Base-by-base conservation (phyloP, 1,140 invertebrate species). In the Drosophila jambulina region DNA sequence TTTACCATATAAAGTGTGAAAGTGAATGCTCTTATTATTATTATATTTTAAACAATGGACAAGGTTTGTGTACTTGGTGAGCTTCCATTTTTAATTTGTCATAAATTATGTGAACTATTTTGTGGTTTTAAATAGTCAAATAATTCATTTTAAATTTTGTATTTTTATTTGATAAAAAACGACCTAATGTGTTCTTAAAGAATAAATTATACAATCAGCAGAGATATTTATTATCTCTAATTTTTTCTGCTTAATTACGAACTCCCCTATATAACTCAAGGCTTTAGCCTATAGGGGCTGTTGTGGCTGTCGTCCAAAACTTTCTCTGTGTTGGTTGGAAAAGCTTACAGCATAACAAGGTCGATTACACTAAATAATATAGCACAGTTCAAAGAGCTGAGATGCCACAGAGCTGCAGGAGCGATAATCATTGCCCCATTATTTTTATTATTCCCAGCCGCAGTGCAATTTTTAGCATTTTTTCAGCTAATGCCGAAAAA, bases 1-100 rank as follows among this genome's bases (percentile, higher is more conserved):
- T 90, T 90, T 82, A 90, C 80, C 80, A 80, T 72, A 72, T 42
- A n/a, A 46, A 48, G 1, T 32, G n/a, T 13, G 56, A 36, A n/a
- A 45, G 23, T 58, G 19, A 13, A 4, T 21, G 2, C 3, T 12
- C 2, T 49, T 49, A 4, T n/a, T 49, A 4, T n/a, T 49, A 3
- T 53, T 27, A 1, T 4, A 15, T 25, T 19, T 43, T 43, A 21
- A 34, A 6, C 29, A 9, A n/a, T 19, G 6, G 17, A 19, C 7
- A 51, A 29, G n/a, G 40, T 42, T 42, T 48, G 13, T 46, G 4
- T 21, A 21, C 42, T 4, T n/a, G 25, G 25, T 29, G 13, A 51
- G 48, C 19, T 21, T n/a, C n/a, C n/a, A 42, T 42, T 9, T 19
- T 7, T 12, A 15, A 15, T 45, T 5, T 12, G 40, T 3, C n/a